Evolutionary conservation across 2,113 vertebrate species (phyloP), one percentile per base, ranked within the genome.

Genomic region (Kryptolebias marmoratus): DNA sequence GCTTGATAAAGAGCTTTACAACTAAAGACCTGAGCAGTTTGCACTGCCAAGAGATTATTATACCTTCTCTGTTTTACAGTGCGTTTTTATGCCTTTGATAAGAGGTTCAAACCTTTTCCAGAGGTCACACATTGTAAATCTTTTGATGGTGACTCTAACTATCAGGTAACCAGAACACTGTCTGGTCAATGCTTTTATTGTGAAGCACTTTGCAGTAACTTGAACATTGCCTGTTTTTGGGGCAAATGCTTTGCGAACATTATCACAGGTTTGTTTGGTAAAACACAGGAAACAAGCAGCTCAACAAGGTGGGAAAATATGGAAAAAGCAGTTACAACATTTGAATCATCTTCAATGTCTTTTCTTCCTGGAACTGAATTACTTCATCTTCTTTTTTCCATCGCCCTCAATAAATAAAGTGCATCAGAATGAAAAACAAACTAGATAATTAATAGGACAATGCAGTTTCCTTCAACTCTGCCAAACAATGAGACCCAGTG

Each of bases 1-100:
- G 32, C 39, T 55, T 13, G 10, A 39, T 64, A 50, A 60, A 42
- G 11, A 69, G 62, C 18, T 30, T 68, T 50, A 57, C 27, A 77
- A 62, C 39, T 8, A 42, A 42, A 1, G 57, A 75, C 36, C 63
- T 45, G 66, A 79, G 63, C 48, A 12, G 6, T 42, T 47, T 49
- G 50, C 50, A 56, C 52, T 47, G 64, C 68, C 70, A 85, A 80
- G 59, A 77, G 48, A 64, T 83, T 85, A 79, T 79, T 58, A 64
- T 77, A 78, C 74, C 69, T 56, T 57, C 62, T 18, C 39, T 66
- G 57, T 81, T 88, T 90, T 71, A 84, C 56, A 68, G 68, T 45
- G 49, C 66, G 60, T 39, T 75, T 84, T 67, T 72, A 81, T 69
- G 52, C 58, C 63, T 85, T 80, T 78, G 86, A 88, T 88, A 84